Conservation (phyloP, 2,888 invertebrate genomes). For the Drosophila multiciliata region DNA sequence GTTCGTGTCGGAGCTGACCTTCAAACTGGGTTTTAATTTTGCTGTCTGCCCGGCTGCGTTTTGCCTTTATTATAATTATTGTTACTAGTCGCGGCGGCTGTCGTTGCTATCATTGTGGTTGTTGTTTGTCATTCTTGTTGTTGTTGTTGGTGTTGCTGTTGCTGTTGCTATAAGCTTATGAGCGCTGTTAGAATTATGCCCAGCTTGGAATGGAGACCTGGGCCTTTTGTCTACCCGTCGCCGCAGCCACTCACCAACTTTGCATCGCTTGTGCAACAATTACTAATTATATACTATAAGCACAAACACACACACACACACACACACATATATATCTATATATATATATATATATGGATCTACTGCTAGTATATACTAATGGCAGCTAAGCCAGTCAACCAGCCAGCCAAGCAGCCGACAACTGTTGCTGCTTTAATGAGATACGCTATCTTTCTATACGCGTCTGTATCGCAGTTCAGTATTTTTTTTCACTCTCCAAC, state of each 20-base stretch:
- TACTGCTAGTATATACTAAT: slow-evolving; percentile 33
- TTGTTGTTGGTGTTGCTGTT: slow-evolving; percentile 32
- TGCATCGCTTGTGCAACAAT: slow-evolving; percentile 81
- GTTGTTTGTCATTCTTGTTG: slow-evolving; percentile 4
- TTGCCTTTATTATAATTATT: slow-evolving; percentile 41
- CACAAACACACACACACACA: slow-evolving; percentile 28
- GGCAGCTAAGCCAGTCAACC: slow-evolving; percentile 21
- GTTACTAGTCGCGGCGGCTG: slow-evolving; percentile 3
- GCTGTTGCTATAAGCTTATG: slow-evolving; percentile 34
- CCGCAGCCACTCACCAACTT: slow-evolving; percentile 45
- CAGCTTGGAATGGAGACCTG: slow-evolving; percentile 37
- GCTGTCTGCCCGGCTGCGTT: slow-evolving; percentile 65
- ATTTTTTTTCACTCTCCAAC: not conserved
- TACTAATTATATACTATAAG: slow-evolving; percentile 80
- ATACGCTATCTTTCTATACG: slow-evolving; percentile 65
- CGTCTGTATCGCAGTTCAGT: slow-evolving; percentile 41
- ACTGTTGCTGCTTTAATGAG: slow-evolving; percentile 63
- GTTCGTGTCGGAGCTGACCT: slow-evolving; percentile 79
- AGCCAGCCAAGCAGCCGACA: slow-evolving; percentile 4
- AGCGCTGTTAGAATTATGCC: slow-evolving; percentile 57
- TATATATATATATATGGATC: slow-evolving; percentile 31
- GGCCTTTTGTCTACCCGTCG: slow-evolving; percentile 28
- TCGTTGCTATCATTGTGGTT: slow-evolving; percentile 10
- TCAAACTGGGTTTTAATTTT: slow-evolving; percentile 79
- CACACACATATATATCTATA: not conserved